Conservation (phyloP, 2,888 invertebrate species). For the Atethmia centrago region DNA sequence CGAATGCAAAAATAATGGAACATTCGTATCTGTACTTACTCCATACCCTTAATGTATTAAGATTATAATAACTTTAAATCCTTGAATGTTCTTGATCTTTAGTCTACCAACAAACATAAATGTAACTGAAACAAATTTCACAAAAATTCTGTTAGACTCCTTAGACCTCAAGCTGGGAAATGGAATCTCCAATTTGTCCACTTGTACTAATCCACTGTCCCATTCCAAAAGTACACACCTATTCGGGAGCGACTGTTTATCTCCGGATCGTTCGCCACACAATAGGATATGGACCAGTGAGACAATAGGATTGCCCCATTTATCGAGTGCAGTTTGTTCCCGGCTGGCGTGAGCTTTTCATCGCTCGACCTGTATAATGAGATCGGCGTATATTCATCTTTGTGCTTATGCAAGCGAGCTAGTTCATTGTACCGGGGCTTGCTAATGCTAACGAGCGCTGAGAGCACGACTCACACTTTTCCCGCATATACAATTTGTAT, state of each 20-base stretch:
- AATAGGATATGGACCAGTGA: conserved; percentile 63
- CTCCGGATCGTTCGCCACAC: conserved; percentile 56
- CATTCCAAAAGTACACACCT: conserved; percentile 26
- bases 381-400: conserved; percentile 78
- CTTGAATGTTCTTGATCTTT: not conserved
- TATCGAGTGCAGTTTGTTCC: conserved; percentile 76
- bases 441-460: conserved; percentile 74
- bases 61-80: conserved; percentile 7
- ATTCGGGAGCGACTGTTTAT: conserved; percentile 47
- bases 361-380: conserved; percentile 79
- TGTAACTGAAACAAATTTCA: not conserved
- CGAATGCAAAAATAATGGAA: conserved; percentile 11
- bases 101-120: not conserved
- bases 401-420: conserved; percentile 71
- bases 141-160: not conserved
- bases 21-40: conserved; percentile 2
- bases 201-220: conserved; percentile 12
- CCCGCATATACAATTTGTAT: conserved; percentile 41
- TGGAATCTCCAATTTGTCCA: conserved; percentile 37
- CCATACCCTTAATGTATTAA: not conserved
- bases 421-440: conserved; percentile 67
- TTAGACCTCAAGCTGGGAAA: conserved; percentile 16
- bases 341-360: conserved; percentile 78
- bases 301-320: conserved; percentile 80
- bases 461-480: conserved; percentile 52